Conservation (phyloP, 1,140 invertebrate species). For the Hypsibius dujardini region DNA sequence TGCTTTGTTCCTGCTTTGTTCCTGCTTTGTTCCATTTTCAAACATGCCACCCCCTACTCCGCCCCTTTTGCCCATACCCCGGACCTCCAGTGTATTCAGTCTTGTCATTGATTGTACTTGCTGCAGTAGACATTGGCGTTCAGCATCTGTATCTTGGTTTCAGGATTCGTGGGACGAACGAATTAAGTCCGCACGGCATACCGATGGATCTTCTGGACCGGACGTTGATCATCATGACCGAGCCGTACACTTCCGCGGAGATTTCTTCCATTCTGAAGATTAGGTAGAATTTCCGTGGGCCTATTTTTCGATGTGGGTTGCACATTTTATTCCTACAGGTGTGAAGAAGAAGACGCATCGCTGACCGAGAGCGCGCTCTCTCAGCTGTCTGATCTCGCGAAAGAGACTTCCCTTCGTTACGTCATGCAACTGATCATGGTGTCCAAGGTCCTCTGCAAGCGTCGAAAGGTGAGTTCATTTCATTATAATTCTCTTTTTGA, state of each 20-base stretch:
- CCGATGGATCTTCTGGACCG: constrained; percentile 88
- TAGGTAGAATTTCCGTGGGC: constrained; percentile 19
- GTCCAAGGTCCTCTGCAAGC: constrained; percentile 65
- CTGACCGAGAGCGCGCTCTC: constrained; percentile 76
- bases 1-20: too few relatives aligned
- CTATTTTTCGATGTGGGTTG: constrained; percentile 17
- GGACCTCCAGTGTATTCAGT: neutral
- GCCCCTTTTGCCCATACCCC: neutral
- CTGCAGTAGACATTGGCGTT: constrained; percentile 3
- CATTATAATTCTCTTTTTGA: neutral
- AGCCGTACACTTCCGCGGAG: constrained; percentile 70
- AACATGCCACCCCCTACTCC: too few relatives aligned
- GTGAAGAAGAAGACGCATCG: constrained; percentile 92
- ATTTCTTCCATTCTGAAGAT: constrained; percentile 79
- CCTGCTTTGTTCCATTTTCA: too few relatives aligned
- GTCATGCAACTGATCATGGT: constrained; percentile 96
- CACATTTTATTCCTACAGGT: constrained; percentile 36
- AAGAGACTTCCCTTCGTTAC: constrained; percentile 80
- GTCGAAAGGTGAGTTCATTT: constrained; percentile 60
- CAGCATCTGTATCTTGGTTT: constrained; percentile 15
- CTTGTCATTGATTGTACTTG: neutral
- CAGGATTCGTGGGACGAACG: constrained; percentile 79
- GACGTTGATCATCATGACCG: constrained; percentile 77
- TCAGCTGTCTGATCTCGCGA: constrained; percentile 74
- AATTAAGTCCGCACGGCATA: constrained; percentile 82